A percentile compares a stretch with the other conserved stretches of the same genome.
Conservation (phyloP, 2,797 vertebrate species). For the Coranthus polyacanthus region DNA sequence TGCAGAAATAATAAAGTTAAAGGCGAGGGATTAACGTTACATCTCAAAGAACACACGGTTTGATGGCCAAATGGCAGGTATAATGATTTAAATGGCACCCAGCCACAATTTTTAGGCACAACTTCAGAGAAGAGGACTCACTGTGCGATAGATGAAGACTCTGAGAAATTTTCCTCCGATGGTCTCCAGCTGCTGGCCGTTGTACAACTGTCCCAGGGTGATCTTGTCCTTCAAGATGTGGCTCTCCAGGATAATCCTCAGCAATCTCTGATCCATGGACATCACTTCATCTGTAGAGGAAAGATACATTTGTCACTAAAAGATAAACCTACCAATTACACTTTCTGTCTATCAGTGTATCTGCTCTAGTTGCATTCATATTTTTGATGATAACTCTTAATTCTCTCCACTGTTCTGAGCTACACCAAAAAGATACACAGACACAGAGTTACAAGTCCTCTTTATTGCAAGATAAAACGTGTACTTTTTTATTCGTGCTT, state of each 20-base stretch:
- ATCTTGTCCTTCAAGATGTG: slow-evolving; percentile 94
- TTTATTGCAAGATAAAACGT: no score
- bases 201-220: slow-evolving; percentile 91
- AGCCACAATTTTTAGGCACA: slow-evolving; percentile 10
- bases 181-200: slow-evolving; percentile 94
- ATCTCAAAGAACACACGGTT: background rate
- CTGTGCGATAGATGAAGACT: slow-evolving; percentile 97
- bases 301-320: slow-evolving; percentile 12
- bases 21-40: slow-evolving; percentile 9
- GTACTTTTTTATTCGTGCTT: no score
- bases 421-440: no score
- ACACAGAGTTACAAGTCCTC: no score
- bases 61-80: slow-evolving; percentile 20
- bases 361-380: background rate
- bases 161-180: slow-evolving; percentile 91
- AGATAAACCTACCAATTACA: no score
- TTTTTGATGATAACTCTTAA: no score
- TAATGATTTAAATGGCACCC: slow-evolving; percentile 27
- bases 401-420: no score
- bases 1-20: slow-evolving; percentile 68
- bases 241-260: slow-evolving; percentile 92
- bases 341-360: background rate
- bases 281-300: slow-evolving; percentile 90
- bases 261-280: slow-evolving; percentile 89
- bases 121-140: slow-evolving; percentile 78